Conservation (phyloP, 2,888 invertebrate genomes). For the Boloria selene region DNA sequence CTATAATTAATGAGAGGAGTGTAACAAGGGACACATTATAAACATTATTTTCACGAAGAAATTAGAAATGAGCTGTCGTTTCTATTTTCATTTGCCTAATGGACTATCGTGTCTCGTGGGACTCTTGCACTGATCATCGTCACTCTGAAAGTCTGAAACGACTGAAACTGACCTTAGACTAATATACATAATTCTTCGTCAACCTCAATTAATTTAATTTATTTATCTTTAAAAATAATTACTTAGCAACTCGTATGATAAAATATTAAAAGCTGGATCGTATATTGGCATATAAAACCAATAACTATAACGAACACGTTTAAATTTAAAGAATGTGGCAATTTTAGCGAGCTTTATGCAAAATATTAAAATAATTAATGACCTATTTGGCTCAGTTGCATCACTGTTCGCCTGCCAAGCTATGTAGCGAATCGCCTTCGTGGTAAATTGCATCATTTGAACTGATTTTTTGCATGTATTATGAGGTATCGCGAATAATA, state of each 20-base stretch:
- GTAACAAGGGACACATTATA: constrained; percentile 59
- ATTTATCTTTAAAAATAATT: too few species aligned
- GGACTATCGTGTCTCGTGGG: constrained; percentile 77
- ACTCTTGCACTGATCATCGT: constrained; percentile 62
- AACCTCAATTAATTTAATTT: neutral
- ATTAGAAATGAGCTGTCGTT: constrained; percentile 79
- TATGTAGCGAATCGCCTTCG: constrained; percentile 28
- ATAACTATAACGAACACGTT: constrained; percentile 15
- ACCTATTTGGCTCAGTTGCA: constrained; percentile 43
- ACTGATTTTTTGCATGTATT: constrained; percentile 20
- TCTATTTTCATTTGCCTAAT: constrained; percentile 75
- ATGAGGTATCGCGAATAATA: constrained; percentile 2
- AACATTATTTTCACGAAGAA: constrained; percentile 66
- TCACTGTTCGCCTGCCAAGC: constrained; percentile 40
- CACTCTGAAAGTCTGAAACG: constrained; percentile 32
- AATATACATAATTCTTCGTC: constrained; percentile 14
- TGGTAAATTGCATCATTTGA: constrained; percentile 26
- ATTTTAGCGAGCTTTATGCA: constrained; percentile 35
- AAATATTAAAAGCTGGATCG: neutral
- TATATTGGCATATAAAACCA: constrained; percentile 11
- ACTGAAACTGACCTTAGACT: constrained; percentile 33
- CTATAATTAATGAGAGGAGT: constrained; percentile 31
- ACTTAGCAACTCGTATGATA: neutral
- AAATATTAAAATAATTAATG: constrained; percentile 45
- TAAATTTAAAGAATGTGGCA: constrained; percentile 26